A percentile compares a stretch with the other conserved stretches of the same genome.
These are phyloP conservation scores for Dissostichus mawsoni DNA, from an alignment of 2,113 vertebrate genomes.

Conservation along the genomic window DNA sequence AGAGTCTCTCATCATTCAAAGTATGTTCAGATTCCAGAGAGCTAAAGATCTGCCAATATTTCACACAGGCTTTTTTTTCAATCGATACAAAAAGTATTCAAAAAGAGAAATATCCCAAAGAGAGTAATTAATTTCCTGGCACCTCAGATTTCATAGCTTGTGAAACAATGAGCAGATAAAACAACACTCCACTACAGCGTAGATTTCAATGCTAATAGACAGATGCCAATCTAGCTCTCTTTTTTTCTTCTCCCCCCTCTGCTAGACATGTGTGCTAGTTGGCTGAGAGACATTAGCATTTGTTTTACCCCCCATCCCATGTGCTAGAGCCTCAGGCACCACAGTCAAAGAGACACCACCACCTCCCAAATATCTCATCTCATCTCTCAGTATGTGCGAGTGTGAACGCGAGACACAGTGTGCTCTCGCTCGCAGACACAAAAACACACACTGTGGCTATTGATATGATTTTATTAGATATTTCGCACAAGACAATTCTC, in stretches of 20 bases:
- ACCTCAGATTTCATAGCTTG: constrained; percentile 60
- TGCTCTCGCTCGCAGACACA: constrained; percentile 41
- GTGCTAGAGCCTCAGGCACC: constrained; percentile 77
- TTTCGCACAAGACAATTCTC: constrained; percentile 6
- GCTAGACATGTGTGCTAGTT: constrained; percentile 77
- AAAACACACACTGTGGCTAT: constrained; percentile 55
- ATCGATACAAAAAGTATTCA: constrained; percentile 65
- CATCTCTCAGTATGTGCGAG: constrained; percentile 70
- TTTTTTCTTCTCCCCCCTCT: constrained; percentile 14
- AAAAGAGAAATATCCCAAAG: constrained; percentile 75
- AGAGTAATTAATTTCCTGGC: constrained; percentile 81
- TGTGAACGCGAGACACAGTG: constrained; percentile 65
- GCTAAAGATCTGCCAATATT: constrained; percentile 65
- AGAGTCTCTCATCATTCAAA: constrained; percentile 59
- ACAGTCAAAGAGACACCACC: constrained; percentile 77
- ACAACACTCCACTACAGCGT: constrained; percentile 52
- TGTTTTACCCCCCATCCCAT: constrained; percentile 78
- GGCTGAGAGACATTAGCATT: constrained; percentile 80
- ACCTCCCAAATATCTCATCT: constrained; percentile 73
- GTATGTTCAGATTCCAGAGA: constrained; percentile 22
- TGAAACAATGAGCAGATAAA: constrained; percentile 61
- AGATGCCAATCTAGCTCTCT: constrained; percentile 75
- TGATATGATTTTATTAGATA: constrained; percentile 33
- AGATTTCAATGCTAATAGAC: constrained; percentile 71
- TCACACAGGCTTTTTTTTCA: constrained; percentile 35